Base-by-base conservation (phyloP, 1,140 invertebrate species). In the Lordiphosa stackelbergi region DNA sequence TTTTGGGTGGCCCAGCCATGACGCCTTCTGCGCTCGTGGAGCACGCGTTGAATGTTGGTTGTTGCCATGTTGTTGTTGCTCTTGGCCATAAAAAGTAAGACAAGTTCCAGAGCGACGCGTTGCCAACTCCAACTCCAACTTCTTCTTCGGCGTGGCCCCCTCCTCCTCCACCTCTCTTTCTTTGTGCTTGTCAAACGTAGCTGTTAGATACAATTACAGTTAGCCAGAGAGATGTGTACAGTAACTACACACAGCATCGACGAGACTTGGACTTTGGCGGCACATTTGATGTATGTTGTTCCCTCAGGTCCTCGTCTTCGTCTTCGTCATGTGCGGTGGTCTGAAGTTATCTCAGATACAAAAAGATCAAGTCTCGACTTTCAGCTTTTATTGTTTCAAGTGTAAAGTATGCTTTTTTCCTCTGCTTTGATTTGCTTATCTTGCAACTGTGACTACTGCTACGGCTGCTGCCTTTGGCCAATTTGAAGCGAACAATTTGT, bases 151-250 rank as follows among this genome's bases (percentile, higher is more conserved):
- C 4, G 53, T 38, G 16, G 42, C 53, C 47, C 56, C 11, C n/a
- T 53, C 16, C 51, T 11, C 8, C 35, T 24, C 35, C n/a, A 22
- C 11, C 13, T 35, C 22, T 22, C 16, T 31, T 36, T 42, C 41
- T 66, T 28, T 28, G 56, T 37, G 65, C 57, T 58, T 79, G 74
- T 79, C 74, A 79, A 79, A 60, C 56, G 70, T 74, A 63, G 66
- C 75, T 81, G 75, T 79, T 79, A 79, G 75, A 79, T 79, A 81
- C 77, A 75, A 79, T 81, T 81, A 81, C 75, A 79, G 75, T 79
- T 79, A 79, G 75, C 71, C 47, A 66, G 65, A 47, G 58, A 77
- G 56, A 69, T 59, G 52, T 49, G 34, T 49, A 42, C 45, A 57
- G 40, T 35, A 66, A 52, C 51, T 70, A 49, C 34, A 37, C 46